Percentiles rank a stretch among this genome's conserved stretches.
Evolutionary conservation across 2,797 vertebrate species (phyloP).

Genomic region (Pteronotus mesoamericanus): DNA sequence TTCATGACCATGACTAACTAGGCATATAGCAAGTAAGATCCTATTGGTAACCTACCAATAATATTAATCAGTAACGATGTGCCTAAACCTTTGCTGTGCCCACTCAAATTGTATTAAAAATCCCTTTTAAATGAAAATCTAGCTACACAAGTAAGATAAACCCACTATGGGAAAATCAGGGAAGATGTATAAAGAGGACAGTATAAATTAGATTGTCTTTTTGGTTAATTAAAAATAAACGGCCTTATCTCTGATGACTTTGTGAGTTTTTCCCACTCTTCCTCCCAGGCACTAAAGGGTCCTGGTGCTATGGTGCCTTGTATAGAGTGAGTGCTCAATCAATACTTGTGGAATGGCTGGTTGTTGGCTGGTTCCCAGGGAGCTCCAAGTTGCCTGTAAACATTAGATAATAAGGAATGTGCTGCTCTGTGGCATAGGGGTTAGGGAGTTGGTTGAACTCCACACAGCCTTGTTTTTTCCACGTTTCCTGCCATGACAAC

Average conservation of each 20-base stretch:
- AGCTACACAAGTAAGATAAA: background rate
- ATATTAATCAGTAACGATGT: too few relatives aligned
- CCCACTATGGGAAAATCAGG: background rate
- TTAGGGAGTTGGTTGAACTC: background rate
- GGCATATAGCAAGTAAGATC: background rate
- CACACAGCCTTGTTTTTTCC: background rate
- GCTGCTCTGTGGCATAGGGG: background rate
- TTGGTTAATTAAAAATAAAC: background rate
- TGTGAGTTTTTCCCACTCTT: background rate
- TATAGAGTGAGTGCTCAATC: background rate
- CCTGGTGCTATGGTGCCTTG: background rate
- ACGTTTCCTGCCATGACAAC: background rate
- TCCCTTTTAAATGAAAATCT: background rate
- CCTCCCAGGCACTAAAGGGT: background rate
- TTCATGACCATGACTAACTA: background rate
- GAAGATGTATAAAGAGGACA: background rate
- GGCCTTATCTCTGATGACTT: background rate
- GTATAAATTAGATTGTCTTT: background rate
- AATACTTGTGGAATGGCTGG: background rate
- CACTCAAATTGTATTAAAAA: background rate
- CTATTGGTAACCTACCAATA: background rate
- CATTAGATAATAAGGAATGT: background rate
- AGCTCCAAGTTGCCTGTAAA: background rate
- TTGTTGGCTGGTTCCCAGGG: background rate
- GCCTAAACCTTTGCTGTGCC: background rate